Evolutionary conservation across 2,888 invertebrate genomes (phyloP), one percentile per base, ranked within the genome.

Genomic region (Villa cingulata): DNA sequence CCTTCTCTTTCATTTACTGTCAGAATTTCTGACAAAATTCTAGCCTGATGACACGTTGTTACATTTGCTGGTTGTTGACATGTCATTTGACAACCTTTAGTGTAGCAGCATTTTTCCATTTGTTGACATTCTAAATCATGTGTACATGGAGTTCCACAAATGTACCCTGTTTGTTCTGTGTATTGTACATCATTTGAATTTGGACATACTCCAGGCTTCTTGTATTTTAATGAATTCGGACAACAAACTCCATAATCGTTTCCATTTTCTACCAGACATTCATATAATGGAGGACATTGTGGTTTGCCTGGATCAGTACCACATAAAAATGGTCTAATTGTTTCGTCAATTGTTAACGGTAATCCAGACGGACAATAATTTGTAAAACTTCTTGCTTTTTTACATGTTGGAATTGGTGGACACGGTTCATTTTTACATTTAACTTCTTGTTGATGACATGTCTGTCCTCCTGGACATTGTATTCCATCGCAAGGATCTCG

Each of bases 241-340:
- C 88, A 89, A 62, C 89, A 89, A 15, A 89, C 87, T 0, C 89
- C 89, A 59, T 89, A 89, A 61, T 89, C 89, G 60, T 86, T 84
- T 54, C 83, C 82, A 72, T 64, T 74, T 59, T 87, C 83, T 10
- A 88, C 85, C 49, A 83, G 72, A 62, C 89, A 89, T 59, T 78
- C 77, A 65, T 87, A 87, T 51, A 86, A 72, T 0, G 86, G 84
- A 1, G 89, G 89, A 59, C 89, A 90, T 54, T 77, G 78, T 0
- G 89, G 89, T 68, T 87, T 86, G 32, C 86, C 86, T 6, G 83
- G 77, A 37, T 82, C 82, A 19, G 76, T 77, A 15, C 89, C 89
- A 62, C 89, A 89, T 27, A 89, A 71, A 66, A 87, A 89, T 0
- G 89, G 88, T 41, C 86, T 72, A 32, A 77, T 77, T 3, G 82